Base-by-base conservation (phyloP, 2,113 vertebrate species). In the Glaucidium brasilianum region DNA sequence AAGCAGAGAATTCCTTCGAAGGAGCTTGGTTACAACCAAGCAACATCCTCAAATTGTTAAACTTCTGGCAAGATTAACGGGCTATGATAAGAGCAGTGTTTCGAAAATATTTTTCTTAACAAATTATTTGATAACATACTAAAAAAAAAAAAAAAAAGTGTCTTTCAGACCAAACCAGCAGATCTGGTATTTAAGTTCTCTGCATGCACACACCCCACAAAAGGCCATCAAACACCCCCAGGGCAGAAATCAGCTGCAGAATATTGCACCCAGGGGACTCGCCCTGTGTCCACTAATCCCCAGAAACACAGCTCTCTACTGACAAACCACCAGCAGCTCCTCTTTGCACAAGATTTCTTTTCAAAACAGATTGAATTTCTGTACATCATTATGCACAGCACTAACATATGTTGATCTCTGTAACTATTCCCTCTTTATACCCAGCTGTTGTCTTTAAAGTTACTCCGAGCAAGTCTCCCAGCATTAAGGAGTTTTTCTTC, bases 1-100 rank as follows among this genome's bases (percentile, higher is more conserved):
- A 80, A 80, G 86, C 88, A 75, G 34, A 88, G 76, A 93, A 96
- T 81, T 94, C 96, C 74, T 95, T 88, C 88, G 84, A 37, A 95
- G 74, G 62, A 89, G 39, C 83, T 75, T 63, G 45, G 91, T 94
- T 87, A 89, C 91, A 81, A 94, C 80, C 53, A 85, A 79, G 69
- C 86, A 94, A 95, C 97, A 97, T 96, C 96, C 95, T 96, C 89
- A 92, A 94, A 97, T 91, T 94, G 96, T 97, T 95, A 71, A 91
- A 89, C 29, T 14, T 14, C 43, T 82, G 95, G 86, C 89, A 94
- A 76, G 92, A 87, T 53, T 60, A 64, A 52, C 6, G 2, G 60
- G 41, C 49, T 67, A 58, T 8, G 79, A 93, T 56, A 88, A 94
- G 41, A 63, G 52, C 45, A 85, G 45, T 1, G 12, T 37, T 68